phyloP scores from a whole-genome alignment of 2,888 invertebrate genomes.

The Anthophora plumipes region DNA sequence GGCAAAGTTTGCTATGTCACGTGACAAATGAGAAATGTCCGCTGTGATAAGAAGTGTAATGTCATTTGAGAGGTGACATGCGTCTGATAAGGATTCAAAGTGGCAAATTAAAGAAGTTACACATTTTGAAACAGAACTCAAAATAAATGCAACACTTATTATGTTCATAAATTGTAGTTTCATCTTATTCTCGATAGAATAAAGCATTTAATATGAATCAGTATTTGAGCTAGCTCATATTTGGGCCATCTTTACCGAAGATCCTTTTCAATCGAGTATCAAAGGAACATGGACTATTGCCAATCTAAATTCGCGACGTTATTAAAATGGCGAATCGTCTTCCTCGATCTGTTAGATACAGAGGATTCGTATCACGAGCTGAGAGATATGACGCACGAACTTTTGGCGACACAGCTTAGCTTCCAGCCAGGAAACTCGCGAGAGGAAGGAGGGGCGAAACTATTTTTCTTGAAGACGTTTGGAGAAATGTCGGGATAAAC shows the following conservation, averaged over 20 bases:
- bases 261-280: conserved; percentile 7
- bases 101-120: no score
- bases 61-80: no score
- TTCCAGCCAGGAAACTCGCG: conserved; percentile 14
- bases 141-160: no score
- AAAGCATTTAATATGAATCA: no score
- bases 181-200: no score
- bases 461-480: not conserved
- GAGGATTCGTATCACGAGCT: conserved; percentile 14
- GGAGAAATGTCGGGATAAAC: conserved; percentile 50
- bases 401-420: conserved; percentile 7
- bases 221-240: no score
- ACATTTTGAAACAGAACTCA: no score
- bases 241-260: not conserved
- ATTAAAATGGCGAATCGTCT: conserved; percentile 34
- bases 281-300: conserved; percentile 9
- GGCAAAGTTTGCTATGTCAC: no score
- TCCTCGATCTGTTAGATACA: conserved; percentile 25
- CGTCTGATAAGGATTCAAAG: no score
- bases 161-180: no score
- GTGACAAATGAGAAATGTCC: no score
- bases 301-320: conserved; percentile 40
- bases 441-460: not conserved
- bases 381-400: conserved; percentile 36
- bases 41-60: no score